Conservation (phyloP, 2,888 invertebrate species). For the Apamea monoglypha region DNA sequence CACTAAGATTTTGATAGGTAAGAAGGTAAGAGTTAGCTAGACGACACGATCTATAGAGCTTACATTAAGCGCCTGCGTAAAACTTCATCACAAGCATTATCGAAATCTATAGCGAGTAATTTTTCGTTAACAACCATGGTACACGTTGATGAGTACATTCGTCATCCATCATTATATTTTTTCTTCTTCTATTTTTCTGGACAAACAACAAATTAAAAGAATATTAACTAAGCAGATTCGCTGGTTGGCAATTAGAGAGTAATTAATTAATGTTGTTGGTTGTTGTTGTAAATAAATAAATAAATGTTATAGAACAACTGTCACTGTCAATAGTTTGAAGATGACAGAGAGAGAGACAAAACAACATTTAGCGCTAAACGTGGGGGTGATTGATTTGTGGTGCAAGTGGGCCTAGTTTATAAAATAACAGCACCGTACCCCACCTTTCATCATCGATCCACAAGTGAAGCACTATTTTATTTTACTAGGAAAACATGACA, state of each 20-base stretch:
- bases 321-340: neutral
- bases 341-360: neutral
- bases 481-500: constrained; percentile 33
- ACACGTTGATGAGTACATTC: too few relatives aligned
- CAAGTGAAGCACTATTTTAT: constrained; percentile 36
- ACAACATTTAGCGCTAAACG: neutral
- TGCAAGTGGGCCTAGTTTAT: neutral
- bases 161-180: too few relatives aligned
- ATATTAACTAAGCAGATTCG: too few relatives aligned
- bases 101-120: too few relatives aligned
- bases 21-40: neutral
- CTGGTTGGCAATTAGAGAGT: too few relatives aligned
- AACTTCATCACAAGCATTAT: neutral
- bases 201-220: too few relatives aligned
- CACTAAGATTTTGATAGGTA: neutral
- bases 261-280: too few relatives aligned
- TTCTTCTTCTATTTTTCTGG: too few relatives aligned
- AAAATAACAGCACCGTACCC: neutral
- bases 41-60: neutral
- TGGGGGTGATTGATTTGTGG: neutral
- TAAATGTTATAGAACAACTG: neutral
- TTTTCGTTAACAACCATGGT: too few relatives aligned
- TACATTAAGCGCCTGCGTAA: neutral
- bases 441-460: constrained; percentile 13
- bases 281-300: too few relatives aligned